Evolutionary conservation across 2,888 invertebrate species (phyloP).

Genomic region (Hartigia nigra): DNA sequence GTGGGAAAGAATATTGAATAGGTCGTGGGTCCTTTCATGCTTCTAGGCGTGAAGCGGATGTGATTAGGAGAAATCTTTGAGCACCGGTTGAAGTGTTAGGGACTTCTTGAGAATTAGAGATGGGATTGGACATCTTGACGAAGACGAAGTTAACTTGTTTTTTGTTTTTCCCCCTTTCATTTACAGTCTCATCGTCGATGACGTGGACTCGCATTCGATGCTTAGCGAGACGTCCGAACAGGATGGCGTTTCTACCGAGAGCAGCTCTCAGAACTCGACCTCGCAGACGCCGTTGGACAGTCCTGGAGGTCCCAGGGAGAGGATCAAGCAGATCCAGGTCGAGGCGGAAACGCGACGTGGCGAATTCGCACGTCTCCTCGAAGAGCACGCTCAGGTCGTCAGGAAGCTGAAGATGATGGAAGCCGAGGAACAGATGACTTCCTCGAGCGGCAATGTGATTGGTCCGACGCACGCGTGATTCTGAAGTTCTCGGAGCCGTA

Average conservation of each 20-base stretch:
- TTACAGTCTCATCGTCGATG: conserved; percentile 53
- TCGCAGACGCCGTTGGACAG: conserved; percentile 53
- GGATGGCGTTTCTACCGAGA: conserved; percentile 48
- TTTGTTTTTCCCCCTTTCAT: background rate
- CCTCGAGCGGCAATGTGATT: conserved; percentile 40
- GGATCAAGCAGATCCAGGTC: conserved; percentile 59
- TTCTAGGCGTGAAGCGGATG: background rate
- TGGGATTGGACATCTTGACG: background rate
- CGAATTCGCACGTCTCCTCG: conserved; percentile 63
- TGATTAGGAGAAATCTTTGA: background rate
- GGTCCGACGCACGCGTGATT: conserved; percentile 54
- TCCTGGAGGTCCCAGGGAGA: conserved; percentile 51
- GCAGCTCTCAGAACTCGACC: conserved; percentile 45
- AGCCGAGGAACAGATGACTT: conserved; percentile 51
- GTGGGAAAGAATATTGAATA: background rate
- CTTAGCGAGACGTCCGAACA: conserved; percentile 43
- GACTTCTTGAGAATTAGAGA: background rate
- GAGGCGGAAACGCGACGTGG: conserved; percentile 64
- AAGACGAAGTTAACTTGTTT: background rate
- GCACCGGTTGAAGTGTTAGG: background rate
- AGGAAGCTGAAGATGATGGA: conserved; percentile 65
- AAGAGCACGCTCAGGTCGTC: conserved; percentile 65
- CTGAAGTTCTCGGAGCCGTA: conserved; percentile 9
- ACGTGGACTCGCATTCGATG: conserved; percentile 54
- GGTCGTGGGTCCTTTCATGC: background rate